Percentiles rank a stretch among this genome's conserved stretches.
Conservation (phyloP, 2,113 vertebrate genomes). For the Lycocorax pyrrhopterus region DNA sequence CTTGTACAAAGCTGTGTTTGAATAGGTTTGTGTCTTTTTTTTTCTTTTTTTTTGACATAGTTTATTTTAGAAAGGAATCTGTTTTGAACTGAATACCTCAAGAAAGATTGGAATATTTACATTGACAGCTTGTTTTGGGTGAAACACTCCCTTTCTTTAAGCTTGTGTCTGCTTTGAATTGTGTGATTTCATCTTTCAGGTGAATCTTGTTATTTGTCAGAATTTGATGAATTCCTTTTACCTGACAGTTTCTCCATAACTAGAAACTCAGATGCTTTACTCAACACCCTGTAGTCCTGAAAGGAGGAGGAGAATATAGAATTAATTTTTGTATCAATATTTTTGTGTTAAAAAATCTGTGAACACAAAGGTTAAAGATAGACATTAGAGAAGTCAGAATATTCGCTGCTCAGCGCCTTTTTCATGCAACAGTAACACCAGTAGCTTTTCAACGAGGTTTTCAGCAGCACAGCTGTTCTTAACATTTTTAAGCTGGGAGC, state of each 20-base stretch:
- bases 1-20: not conserved
- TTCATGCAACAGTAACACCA: not conserved
- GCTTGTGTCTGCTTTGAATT: not conserved
- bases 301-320: not conserved
- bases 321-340: not conserved
- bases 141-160: not conserved
- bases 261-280: not conserved
- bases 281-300: not conserved
- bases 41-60: not conserved
- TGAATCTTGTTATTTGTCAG: not conserved
- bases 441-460: not conserved
- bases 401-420: not conserved
- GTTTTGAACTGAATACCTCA: not conserved
- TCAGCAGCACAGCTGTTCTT: constrained; percentile 30
- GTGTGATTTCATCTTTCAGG: not conserved
- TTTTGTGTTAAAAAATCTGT: not conserved
- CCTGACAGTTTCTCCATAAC: not conserved
- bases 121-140: not conserved
- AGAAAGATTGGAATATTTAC: not conserved
- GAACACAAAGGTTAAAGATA: not conserved
- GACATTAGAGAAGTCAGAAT: not conserved
- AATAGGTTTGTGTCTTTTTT: not conserved
- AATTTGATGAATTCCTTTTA: not conserved
- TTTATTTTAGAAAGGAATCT: not conserved
- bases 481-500: constrained; percentile 27